Percentiles rank a stretch among this genome's conserved stretches.
These are phyloP conservation scores for Drosophila anceps DNA, from an alignment of 2,888 invertebrate genomes.

Conservation along the genomic window DNA sequence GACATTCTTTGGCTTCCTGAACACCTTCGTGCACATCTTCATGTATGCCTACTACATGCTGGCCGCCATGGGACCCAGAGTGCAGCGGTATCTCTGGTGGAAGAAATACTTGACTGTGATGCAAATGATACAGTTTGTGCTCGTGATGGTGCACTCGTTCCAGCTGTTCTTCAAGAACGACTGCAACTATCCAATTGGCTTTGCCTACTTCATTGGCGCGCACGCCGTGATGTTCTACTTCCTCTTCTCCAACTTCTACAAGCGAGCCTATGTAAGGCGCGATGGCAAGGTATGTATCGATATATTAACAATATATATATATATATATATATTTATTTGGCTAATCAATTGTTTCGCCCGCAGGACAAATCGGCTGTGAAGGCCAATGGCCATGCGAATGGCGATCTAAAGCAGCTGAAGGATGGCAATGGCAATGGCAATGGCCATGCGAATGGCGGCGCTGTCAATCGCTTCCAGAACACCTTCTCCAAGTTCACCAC, in stretches of 20 bases:
- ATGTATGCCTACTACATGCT: constrained; percentile 97
- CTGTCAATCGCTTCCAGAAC: constrained; percentile 72
- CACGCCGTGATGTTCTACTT: constrained; percentile 97
- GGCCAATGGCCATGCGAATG: constrained; percentile 78
- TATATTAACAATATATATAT: background rate
- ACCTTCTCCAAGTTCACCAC: constrained; percentile 76
- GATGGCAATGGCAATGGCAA: constrained; percentile 57
- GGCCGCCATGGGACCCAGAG: constrained; percentile 94
- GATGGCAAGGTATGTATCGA: constrained; percentile 76
- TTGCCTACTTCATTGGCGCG: constrained; percentile 96
- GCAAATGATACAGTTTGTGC: constrained; percentile 96
- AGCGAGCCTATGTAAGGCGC: constrained; percentile 88
- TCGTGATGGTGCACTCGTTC: constrained; percentile 95
- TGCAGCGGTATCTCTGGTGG: constrained; percentile 97
- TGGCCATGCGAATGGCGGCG: constrained; percentile 67
- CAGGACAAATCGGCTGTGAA: constrained; percentile 78
- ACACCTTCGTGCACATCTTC: constrained; percentile 97
- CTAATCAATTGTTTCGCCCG: background rate
- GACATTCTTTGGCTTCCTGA: constrained; percentile 96
- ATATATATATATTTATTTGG: background rate
- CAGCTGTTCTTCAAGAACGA: constrained; percentile 93
- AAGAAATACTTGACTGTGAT: constrained; percentile 96
- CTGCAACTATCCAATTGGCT: constrained; percentile 95
- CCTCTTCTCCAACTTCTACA: constrained; percentile 96
- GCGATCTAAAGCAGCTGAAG: constrained; percentile 64